Base-by-base conservation (phyloP, 2,797 vertebrate genomes). In the Sebastes nivosus region DNA sequence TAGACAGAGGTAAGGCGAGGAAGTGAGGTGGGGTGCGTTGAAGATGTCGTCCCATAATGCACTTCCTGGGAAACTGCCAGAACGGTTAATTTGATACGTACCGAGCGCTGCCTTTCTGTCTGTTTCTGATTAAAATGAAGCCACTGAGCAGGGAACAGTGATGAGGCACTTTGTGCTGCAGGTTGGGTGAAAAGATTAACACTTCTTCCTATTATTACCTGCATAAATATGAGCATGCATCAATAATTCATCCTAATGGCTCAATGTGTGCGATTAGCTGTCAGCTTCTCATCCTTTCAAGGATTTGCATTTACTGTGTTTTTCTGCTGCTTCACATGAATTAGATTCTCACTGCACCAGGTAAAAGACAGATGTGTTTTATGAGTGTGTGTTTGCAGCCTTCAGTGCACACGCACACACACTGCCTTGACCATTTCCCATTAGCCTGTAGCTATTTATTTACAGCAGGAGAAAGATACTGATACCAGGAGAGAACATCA, bases 211-310 rank as follows among this genome's bases (percentile, higher is more conserved):
- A 67, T 88, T 89, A 87, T 83, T 87, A 83, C 82, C 87, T 81
- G 72, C 78, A 84, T 84, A 72, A 87, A 87, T 80, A 80, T 30
- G 78, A 67, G 63, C 73, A 34, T 9, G 61, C 79, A 72, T 83
- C 85, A 89, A 87, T 90, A 88, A 86, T 90, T 91, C 81, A 85
- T 64, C 71, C 72, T 84, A 85, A 90, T 73, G 83, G 42, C 82
- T 86, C 75, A 75, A 72, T 63, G 77, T 85, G 79, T 82, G 85
- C n/a, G 57, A 83, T 87, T 75, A 83, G 78, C 59, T 79, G 77
- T 87, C 83, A 50, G 73, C 73, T 65, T 63, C 46, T 76, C 80
- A 27, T 77, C 72, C 64, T 82, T 67, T 78, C 50, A 75, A 78
- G 69, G 69, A 76, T 87, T 81, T 81, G 60, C 75, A 75, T 88